Base-by-base conservation (phyloP, 2,113 vertebrate genomes). In the Microcebus jonahi region DNA sequence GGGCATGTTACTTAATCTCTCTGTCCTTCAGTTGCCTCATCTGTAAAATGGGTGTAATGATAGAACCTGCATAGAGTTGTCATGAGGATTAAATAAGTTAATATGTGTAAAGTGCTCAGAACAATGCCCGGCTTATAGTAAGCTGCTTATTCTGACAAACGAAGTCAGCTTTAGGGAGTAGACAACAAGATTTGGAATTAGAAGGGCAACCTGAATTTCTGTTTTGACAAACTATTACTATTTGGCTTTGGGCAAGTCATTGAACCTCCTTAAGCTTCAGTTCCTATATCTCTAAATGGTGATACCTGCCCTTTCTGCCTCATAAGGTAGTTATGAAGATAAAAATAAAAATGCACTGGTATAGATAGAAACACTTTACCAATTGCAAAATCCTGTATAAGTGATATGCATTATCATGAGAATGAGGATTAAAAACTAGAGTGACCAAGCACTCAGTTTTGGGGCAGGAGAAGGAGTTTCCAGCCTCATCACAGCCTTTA, bases 1-100 rank as follows among this genome's bases (percentile, higher is more conserved):
- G 27, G 59, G 27, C 39, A 93, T 34, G 31, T 73, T 96, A 87
- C 18, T 94, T 95, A 55, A 76, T 53, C 50, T 77, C 34, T 88
- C 59, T 94, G 36, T 75, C 86, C 57, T 87, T 93, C 57, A 63
- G 57, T 87, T 97, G 97, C 39, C 80, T 89, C 53, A 67, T 91
- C 89, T 95, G 25, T 91, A 80, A 96, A 97, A 93, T n/a, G 21
- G 17, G 17, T 65, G 6, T 89, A 57, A 63, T 70, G 17, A 79
- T 48, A 80, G 73, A 87, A 57, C 34, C 45, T 75, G 20, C 21
- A 31, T 39, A 65, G 11, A 80, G 89, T 70, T 91, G 29, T 79
- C 55, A 4, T 95, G 36, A 91, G 39, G 57, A 57, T 57, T 95
- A 50, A 96, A 5, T 86, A 81, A 90, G 8, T 82, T 94, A 71